phyloP scores from a whole-genome alignment of 2,888 invertebrate genomes.

The Octonoba sinensis region DNA sequence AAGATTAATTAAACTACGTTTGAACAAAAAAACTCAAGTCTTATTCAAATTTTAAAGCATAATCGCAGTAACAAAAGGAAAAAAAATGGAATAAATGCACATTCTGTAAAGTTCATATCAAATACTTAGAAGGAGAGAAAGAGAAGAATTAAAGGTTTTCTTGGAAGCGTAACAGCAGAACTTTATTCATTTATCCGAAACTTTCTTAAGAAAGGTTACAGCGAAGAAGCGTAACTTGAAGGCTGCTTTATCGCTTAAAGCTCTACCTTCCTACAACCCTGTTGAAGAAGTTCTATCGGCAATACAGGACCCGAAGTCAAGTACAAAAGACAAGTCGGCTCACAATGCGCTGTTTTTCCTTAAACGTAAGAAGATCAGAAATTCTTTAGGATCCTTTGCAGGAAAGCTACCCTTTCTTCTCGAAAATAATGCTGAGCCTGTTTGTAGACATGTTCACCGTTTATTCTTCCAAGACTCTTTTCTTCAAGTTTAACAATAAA shows the following conservation, averaged over 20 bases:
- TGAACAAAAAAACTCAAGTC: too few relatives aligned
- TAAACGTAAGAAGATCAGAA: constrained; percentile 38
- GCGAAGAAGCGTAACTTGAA: constrained; percentile 26
- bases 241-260: constrained; percentile 39
- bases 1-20: too few relatives aligned
- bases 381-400: constrained; percentile 18
- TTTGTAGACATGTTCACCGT: constrained; percentile 44
- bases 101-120: too few relatives aligned
- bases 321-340: constrained; percentile 21
- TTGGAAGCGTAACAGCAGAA: too few relatives aligned
- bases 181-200: constrained; percentile 36
- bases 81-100: too few relatives aligned
- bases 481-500: constrained; percentile 35
- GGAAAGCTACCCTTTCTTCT: constrained; percentile 31
- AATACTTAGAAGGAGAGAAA: too few relatives aligned
- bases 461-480: constrained; percentile 28
- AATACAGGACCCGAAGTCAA: constrained; percentile 19
- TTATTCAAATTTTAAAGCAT: too few relatives aligned
- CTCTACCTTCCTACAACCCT: neutral
- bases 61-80: too few relatives aligned
- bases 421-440: constrained; percentile 48
- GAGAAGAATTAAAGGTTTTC: too few relatives aligned
- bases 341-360: constrained; percentile 42
- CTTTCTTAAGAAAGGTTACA: constrained; percentile 14
- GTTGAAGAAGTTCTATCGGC: constrained; percentile 24